Evolutionary conservation across 2,888 invertebrate species (phyloP).

Genomic region (Macaria liturata): DNA sequence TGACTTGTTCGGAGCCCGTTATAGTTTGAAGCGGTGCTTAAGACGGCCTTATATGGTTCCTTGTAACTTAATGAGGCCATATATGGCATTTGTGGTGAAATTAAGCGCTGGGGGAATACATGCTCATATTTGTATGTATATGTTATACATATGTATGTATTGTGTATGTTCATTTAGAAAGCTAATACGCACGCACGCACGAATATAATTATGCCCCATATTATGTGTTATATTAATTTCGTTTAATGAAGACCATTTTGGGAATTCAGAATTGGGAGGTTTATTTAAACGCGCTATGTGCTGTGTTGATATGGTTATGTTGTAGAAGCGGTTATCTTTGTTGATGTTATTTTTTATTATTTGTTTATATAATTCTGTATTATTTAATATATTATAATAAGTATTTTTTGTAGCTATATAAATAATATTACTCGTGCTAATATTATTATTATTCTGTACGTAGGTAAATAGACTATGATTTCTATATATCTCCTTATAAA

Average conservation of each 20-base stretch:
- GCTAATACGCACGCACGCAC: slow-evolving; percentile 33
- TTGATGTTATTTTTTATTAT: too few species aligned
- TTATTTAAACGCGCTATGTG: slow-evolving; percentile 21
- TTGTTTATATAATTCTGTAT: too few species aligned
- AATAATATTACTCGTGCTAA: too few species aligned
- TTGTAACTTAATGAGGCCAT: slow-evolving; percentile 49
- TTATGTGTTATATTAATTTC: slow-evolving; percentile 41
- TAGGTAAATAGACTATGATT: too few species aligned
- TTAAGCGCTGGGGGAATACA: slow-evolving; percentile 20
- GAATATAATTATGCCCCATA: slow-evolving; percentile 35
- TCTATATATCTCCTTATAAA: too few species aligned
- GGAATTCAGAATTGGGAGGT: slow-evolving; percentile 10
- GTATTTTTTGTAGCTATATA: too few species aligned
- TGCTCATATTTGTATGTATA: neutral
- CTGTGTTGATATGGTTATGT: neutral
- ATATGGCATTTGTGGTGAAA: slow-evolving; percentile 19
- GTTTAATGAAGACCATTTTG: slow-evolving; percentile 36
- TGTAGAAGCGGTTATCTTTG: neutral
- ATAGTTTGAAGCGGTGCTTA: slow-evolving; percentile 49
- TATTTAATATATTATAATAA: too few species aligned
- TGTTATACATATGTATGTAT: too few species aligned
- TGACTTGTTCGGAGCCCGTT: slow-evolving; percentile 34
- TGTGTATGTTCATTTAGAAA: slow-evolving; percentile 21
- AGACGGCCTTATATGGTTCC: slow-evolving; percentile 44
- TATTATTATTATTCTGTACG: too few species aligned